Evolutionary conservation across 2,113 vertebrate species (phyloP).

Genomic region (Brachirus orientalis): DNA sequence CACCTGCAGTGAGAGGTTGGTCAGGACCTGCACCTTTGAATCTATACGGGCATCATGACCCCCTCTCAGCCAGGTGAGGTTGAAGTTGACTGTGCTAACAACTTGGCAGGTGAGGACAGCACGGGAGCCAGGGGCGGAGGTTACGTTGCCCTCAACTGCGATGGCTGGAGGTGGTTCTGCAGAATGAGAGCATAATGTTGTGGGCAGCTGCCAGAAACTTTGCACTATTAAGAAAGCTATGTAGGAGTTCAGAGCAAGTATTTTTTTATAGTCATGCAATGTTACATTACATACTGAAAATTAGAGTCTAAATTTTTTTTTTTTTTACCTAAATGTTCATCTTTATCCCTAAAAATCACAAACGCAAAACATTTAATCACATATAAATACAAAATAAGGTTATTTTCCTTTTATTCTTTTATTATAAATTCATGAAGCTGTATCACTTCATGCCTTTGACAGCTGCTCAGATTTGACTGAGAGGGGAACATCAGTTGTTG

Average conservation of each 20-base stretch:
- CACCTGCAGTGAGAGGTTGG: conserved; percentile 89
- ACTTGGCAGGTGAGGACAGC: conserved; percentile 87
- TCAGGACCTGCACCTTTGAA: conserved; percentile 72
- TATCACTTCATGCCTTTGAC: too few species aligned
- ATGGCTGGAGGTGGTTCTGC: conserved; percentile 92
- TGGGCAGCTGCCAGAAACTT: background rate
- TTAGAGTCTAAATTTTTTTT: too few species aligned
- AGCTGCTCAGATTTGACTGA: too few species aligned
- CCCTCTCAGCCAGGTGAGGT: conserved; percentile 90
- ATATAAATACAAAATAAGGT: too few species aligned
- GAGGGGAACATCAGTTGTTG: too few species aligned
- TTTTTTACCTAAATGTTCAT: background rate
- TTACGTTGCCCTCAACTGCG: conserved; percentile 83
- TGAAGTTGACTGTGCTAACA: conserved; percentile 86
- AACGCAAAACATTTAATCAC: too few species aligned
- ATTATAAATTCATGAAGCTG: too few species aligned
- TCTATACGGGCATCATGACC: conserved; percentile 79
- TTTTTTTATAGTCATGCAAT: too few species aligned
- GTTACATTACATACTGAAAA: too few species aligned
- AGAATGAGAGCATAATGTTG: conserved; percentile 1
- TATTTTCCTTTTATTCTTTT: too few species aligned
- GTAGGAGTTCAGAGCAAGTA: background rate
- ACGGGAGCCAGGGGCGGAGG: conserved; percentile 80
- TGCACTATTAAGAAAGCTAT: conserved; percentile 2
- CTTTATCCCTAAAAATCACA: background rate